phyloP scores from a whole-genome alignment of 1,140 invertebrate species.

The Augochlora pura region DNA sequence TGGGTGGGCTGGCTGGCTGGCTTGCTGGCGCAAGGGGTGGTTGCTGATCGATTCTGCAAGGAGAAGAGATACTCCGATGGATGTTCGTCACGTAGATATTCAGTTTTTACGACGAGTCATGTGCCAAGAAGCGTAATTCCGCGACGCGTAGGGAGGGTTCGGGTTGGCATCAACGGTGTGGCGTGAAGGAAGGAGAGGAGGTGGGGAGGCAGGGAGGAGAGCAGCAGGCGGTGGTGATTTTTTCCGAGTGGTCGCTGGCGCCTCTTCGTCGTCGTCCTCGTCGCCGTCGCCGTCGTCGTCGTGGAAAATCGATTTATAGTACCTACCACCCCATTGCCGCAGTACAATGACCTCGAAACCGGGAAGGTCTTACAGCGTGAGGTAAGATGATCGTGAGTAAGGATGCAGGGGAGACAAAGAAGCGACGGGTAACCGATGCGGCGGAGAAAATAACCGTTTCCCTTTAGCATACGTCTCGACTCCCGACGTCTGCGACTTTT shows the following conservation, averaged over 20 bases:
- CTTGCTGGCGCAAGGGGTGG: neutral
- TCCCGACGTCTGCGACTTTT: constrained; percentile 56
- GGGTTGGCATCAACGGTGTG: neutral
- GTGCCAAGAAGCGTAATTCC: constrained; percentile 40
- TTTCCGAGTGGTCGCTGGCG: constrained; percentile 25
- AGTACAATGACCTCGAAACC: constrained; percentile 79
- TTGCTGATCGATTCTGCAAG: constrained; percentile 50
- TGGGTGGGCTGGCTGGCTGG: neutral
- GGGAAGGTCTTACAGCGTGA: constrained; percentile 75
- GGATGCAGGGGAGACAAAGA: neutral
- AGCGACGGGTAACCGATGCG: constrained; percentile 6
- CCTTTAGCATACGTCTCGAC: constrained; percentile 37
- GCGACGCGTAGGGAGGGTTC: constrained; percentile 2
- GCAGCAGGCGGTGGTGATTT: constrained; percentile 1
- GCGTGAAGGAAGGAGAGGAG: constrained; percentile 33
- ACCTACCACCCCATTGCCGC: constrained; percentile 52
- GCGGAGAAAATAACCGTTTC: constrained; percentile 56
- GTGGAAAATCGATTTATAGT: constrained; percentile 72
- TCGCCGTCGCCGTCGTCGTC: constrained; percentile 34
- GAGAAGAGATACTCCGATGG: constrained; percentile 9
- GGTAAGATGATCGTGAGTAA: constrained; percentile 65
- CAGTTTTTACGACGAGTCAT: constrained; percentile 46
- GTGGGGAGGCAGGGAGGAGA: neutral
- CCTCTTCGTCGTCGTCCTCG: constrained; percentile 38
- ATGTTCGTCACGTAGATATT: constrained; percentile 12